Conservation (phyloP, 2,113 vertebrate species). For the Pitta sordida region DNA sequence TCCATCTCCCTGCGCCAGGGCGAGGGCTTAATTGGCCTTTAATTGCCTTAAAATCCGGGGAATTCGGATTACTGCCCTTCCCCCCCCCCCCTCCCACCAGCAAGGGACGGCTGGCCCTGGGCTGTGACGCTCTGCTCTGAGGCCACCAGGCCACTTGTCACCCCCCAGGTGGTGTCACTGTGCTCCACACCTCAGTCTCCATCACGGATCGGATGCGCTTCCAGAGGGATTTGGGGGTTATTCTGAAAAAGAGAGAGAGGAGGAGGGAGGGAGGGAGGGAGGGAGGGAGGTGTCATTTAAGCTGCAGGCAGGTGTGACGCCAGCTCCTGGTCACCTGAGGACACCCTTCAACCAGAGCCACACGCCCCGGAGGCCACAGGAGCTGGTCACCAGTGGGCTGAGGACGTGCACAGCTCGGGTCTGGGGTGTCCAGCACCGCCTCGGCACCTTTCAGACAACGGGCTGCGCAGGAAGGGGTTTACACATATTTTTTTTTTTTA, state of each 20-base stretch:
- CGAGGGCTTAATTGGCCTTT: neutral
- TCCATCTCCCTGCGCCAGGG: neutral
- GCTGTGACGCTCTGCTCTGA: fast-evolving
- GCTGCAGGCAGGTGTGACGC: neutral
- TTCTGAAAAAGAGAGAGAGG: neutral
- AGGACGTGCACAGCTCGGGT: neutral
- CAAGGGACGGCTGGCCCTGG: neutral
- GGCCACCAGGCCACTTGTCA: neutral
- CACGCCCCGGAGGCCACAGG: neutral
- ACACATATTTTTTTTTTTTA: fast-evolving
- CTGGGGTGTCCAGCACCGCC: fast-evolving
- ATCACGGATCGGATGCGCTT: fast-evolving
- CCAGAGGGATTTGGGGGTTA: neutral
- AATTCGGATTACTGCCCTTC: neutral
- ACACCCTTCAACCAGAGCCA: neutral
- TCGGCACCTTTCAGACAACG: fast-evolving
- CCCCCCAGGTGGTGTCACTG: neutral
- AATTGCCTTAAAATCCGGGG: neutral
- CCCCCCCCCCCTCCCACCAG: too few relatives aligned
- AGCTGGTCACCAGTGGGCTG: fast-evolving
- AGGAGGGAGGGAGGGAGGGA: too few relatives aligned
- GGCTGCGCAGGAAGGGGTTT: neutral
- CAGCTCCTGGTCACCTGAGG: neutral
- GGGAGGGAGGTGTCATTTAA: neutral
- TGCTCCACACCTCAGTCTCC: neutral